phyloP scores from a whole-genome alignment of 2,797 vertebrate genomes.

The Falco biarmicus region DNA sequence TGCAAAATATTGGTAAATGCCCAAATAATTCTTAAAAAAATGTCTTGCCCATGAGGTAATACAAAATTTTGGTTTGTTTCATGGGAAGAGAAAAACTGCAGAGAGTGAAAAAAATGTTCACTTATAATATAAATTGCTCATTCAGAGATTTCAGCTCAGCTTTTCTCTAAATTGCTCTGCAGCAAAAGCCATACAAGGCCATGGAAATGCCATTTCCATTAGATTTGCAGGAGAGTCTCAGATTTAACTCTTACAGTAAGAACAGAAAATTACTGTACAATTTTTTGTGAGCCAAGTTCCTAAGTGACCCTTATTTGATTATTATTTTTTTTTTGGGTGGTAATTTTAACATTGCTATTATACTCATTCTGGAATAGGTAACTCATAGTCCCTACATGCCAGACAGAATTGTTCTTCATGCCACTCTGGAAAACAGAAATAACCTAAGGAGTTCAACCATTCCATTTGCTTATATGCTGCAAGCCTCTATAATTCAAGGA shows the following conservation, averaged over 20 bases:
- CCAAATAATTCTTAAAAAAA: not conserved
- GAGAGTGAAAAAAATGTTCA: not conserved
- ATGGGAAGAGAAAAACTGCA: not conserved
- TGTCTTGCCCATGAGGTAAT: not conserved
- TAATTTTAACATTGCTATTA: not conserved
- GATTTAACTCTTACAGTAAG: not conserved
- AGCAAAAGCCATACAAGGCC: not conserved
- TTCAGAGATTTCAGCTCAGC: not conserved
- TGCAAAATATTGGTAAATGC: not conserved
- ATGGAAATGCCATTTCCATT: not conserved
- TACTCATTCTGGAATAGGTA: not conserved
- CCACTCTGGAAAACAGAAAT: slow-evolving; percentile 59
- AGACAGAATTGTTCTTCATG: slow-evolving; percentile 26
- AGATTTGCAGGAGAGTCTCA: not conserved
- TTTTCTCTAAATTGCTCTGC: not conserved
- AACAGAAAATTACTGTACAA: not conserved
- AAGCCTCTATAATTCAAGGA: not conserved
- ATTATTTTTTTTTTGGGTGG: not conserved
- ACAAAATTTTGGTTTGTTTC: fast-evolving
- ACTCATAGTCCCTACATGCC: not conserved
- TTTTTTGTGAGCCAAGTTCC: not conserved
- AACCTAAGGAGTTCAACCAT: slow-evolving; percentile 41
- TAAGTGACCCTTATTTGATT: not conserved
- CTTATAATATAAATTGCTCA: not conserved
- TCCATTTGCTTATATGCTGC: slow-evolving; percentile 4